Base-by-base conservation (phyloP, 2,113 vertebrate genomes). In the Lipophrys pholis region DNA sequence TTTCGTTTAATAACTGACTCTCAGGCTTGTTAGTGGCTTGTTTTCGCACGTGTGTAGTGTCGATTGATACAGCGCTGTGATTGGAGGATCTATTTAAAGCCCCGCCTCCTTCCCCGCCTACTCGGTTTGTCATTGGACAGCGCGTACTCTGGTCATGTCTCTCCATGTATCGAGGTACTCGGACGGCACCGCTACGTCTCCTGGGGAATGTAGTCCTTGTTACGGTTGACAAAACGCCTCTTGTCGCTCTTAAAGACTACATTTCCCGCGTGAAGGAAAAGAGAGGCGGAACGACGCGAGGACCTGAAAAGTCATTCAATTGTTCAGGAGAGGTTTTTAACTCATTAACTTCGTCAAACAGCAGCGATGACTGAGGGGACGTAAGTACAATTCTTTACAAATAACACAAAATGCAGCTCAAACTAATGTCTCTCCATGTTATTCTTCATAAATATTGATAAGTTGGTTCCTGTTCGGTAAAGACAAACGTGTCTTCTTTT, bases 331-430 rank as follows among this genome's bases (percentile, higher is more conserved):
- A 62, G n/a, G 45, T 7, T 65, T 73, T 39, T 48, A 41, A 11
- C 5, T 10, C 8, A n/a, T 14, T 53, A 39, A 12, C 21, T 30
- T 30, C 21, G 4, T 30, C 21, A 35, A 30, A 9, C 15, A 7
- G n/a, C 7, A 50, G 76, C 38, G 3, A 94, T 94, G 93, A 91
- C 88, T 0, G 92, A 92, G 52, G 91, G 90, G 30, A 94, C 91
- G 94, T 94, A 21, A 94, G 94, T 94, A 57, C 30, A 40, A 52
- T 6, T 0, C 16, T 58, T 58, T 39, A 56, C 14, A 6, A 42
- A n/a, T 16, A 51, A 56, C 5, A 4, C 2, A 42, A 6, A 16
- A 30, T n/a, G 15, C 30, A 5, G 12, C 2, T 3, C 11, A 48
- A 72, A 61, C 2, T 8, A 49, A 15, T 49, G 14, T 49, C 43